Evolutionary conservation across 1,140 invertebrate genomes (phyloP).

Genomic region (Eueides isabella): DNA sequence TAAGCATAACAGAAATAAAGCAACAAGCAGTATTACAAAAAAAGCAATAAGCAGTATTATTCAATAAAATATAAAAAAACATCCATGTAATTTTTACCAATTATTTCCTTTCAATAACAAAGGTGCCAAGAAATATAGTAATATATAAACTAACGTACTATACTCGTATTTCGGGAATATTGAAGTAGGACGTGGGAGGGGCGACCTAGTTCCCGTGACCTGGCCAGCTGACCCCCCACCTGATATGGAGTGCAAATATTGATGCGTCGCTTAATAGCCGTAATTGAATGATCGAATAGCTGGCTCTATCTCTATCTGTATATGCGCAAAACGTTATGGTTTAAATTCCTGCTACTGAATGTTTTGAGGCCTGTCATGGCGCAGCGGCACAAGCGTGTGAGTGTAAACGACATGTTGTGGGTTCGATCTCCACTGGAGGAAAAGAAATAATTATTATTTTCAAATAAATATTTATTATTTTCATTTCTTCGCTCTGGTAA

Average conservation of each 20-base stretch:
- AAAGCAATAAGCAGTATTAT: too few species aligned
- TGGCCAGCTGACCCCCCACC: constrained; percentile 41
- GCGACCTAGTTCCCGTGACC: constrained; percentile 47
- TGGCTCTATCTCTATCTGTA: not conserved
- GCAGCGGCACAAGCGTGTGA: too few species aligned
- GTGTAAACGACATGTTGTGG: too few species aligned
- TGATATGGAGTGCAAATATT: constrained; percentile 38
- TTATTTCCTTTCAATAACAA: not conserved
- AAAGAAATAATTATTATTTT: too few species aligned
- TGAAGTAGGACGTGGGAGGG: constrained; percentile 24
- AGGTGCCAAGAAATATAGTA: not conserved
- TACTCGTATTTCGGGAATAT: constrained; percentile 2
- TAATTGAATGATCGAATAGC: constrained; percentile 9
- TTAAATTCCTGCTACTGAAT: not conserved
- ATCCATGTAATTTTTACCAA: not conserved
- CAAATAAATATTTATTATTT: too few species aligned
- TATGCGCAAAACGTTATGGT: not conserved
- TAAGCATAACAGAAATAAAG: too few species aligned
- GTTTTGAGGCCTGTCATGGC: too few species aligned
- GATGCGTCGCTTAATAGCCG: constrained; percentile 23
- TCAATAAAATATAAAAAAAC: too few species aligned
- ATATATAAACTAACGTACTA: not conserved
- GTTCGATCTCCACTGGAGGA: too few species aligned
- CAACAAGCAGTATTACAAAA: too few species aligned
- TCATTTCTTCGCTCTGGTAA: too few species aligned